Conservation (phyloP, 2,797 vertebrate genomes). For the Cyprinella venusta region DNA sequence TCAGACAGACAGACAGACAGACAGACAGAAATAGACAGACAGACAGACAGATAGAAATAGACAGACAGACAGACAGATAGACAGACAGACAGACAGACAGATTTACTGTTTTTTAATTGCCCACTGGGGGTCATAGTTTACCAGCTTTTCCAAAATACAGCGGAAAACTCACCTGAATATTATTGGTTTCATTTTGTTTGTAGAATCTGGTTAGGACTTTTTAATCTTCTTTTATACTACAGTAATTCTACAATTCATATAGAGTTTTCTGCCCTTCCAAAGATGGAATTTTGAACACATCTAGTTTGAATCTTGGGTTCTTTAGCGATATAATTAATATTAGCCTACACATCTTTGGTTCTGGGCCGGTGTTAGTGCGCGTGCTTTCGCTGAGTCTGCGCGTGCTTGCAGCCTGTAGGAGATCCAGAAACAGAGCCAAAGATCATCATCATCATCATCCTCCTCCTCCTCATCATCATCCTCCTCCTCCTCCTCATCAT, state of each 20-base stretch:
- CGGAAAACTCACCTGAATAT: neutral
- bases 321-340: no score
- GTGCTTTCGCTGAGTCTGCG: conserved; percentile 11
- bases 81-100: neutral
- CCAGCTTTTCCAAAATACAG: neutral
- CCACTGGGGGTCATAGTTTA: conserved; percentile 32
- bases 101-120: neutral
- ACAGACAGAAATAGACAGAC: no score
- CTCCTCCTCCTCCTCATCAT: conserved; percentile 10
- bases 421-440: conserved; percentile 32
- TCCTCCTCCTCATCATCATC: neutral
- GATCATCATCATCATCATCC: conserved; percentile 21
- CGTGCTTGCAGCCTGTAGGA: conserved; percentile 31
- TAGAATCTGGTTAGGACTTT: neutral
- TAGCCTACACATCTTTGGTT: neutral
- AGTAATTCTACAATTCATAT: neutral
- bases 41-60: no score
- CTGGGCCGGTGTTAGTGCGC: neutral
- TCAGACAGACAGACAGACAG: neutral
- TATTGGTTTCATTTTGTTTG: neutral
- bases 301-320: neutral
- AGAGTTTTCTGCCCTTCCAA: neutral
- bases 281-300: neutral
- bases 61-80: no score
- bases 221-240: neutral